Percentiles rank a stretch among this genome's conserved stretches.
Evolutionary conservation across 1,140 invertebrate species (phyloP).

Genomic region (Nymphalis io): DNA sequence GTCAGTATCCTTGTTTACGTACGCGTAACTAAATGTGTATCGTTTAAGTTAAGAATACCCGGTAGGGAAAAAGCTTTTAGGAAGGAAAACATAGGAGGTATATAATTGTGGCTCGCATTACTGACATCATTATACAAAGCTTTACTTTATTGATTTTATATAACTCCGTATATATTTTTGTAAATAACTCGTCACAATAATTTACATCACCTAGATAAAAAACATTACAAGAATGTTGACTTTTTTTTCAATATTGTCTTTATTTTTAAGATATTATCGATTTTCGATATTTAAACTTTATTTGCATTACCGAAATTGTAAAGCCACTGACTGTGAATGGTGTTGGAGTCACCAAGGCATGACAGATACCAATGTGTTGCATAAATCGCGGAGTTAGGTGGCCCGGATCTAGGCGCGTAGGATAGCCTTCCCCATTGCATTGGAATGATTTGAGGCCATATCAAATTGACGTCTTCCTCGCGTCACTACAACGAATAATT

Average conservation of each 20-base stretch:
- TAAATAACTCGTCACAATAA: too few relatives aligned
- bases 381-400: conserved; percentile 54
- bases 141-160: too few relatives aligned
- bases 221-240: too few relatives aligned
- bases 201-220: too few relatives aligned
- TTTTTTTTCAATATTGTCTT: too few relatives aligned
- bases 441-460: conserved; percentile 76
- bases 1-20: conserved; percentile 12
- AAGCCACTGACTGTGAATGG: conserved; percentile 26
- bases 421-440: conserved; percentile 72
- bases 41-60: not conserved
- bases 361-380: conserved; percentile 30
- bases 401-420: conserved; percentile 66
- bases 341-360: conserved; percentile 21
- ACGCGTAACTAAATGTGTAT: conserved; percentile 15
- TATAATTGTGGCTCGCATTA: not conserved
- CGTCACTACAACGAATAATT: conserved; percentile 56
- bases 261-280: not conserved
- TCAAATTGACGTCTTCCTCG: conserved; percentile 76
- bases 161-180: too few relatives aligned
- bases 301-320: conserved; percentile 17
- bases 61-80: not conserved
- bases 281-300: not conserved
- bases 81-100: not conserved
- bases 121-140: too few relatives aligned